A percentile compares a stretch with the other conserved stretches of the same genome.
These are phyloP conservation scores for Brachionus koreanus DNA, from an alignment of 1,140 invertebrate genomes.

Conservation along the genomic window DNA sequence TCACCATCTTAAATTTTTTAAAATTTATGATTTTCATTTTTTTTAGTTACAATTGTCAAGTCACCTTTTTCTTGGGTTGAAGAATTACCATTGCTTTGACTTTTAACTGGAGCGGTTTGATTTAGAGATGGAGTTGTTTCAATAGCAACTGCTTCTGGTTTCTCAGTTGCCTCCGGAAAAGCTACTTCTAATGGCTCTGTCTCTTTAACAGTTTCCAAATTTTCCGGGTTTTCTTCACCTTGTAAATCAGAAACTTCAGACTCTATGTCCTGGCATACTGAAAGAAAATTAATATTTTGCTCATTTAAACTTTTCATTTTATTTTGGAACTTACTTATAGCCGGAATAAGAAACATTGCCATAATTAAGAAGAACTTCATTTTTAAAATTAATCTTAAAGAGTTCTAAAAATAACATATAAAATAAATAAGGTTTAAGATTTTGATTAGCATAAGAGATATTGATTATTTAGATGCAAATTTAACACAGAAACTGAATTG, in stretches of 20 bases:
- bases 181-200: neutral
- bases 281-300: neutral
- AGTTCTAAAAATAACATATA: neutral
- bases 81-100: neutral
- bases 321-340: neutral
- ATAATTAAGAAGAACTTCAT: neutral
- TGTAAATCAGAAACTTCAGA: neutral
- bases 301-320: neutral
- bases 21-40: neutral
- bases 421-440: neutral
- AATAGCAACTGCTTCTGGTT: neutral
- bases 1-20: neutral
- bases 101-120: neutral
- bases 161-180: neutral
- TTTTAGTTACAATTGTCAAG: neutral
- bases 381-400: neutral
- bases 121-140: neutral
- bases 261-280: neutral
- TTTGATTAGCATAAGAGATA: neutral
- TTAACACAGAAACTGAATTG: neutral
- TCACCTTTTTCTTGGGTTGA: neutral
- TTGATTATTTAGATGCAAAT: neutral
- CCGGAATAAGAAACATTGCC: neutral
- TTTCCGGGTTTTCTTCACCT: neutral
- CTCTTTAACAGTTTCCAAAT: neutral